These are phyloP conservation scores for Merodon equestris DNA, from an alignment of 2,888 invertebrate species.

Conservation along the genomic window DNA sequence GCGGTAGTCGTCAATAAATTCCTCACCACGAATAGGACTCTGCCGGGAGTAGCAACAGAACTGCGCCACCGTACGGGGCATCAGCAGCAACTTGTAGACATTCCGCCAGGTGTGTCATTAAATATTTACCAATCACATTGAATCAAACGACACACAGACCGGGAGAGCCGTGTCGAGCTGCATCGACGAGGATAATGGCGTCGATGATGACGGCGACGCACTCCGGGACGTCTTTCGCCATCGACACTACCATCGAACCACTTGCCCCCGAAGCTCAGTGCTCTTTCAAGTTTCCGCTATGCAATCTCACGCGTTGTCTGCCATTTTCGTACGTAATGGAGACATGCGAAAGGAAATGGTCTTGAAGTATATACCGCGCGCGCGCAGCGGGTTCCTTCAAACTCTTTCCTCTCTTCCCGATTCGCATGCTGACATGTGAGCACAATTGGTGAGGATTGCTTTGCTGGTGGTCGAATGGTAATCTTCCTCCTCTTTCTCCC, in stretches of 20 bases:
- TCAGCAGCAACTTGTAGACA: slow-evolving; percentile 22
- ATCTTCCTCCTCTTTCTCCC: background rate
- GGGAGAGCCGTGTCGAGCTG: no score
- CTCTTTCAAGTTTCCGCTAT: slow-evolving; percentile 50
- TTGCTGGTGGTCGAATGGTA: slow-evolving; percentile 36
- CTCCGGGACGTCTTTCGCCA: slow-evolving; percentile 26
- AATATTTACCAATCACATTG: slow-evolving; percentile 50
- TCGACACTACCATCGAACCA: no score
- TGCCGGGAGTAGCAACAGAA: background rate
- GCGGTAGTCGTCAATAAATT: slow-evolving; percentile 42
- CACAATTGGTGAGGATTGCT: slow-evolving; percentile 7
- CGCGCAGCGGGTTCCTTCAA: slow-evolving; percentile 6
- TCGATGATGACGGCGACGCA: slow-evolving; percentile 13
- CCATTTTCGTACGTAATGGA: slow-evolving; percentile 17
- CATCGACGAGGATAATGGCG: no score
- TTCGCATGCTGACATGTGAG: no score
- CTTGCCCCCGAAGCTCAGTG: no score
- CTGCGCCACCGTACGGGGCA: background rate
- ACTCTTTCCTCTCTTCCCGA: no score
- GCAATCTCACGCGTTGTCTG: no score
- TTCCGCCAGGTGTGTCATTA: slow-evolving; percentile 53
- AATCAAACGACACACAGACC: slow-evolving; percentile 32
- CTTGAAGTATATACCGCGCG: slow-evolving; percentile 27
- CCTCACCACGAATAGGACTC: slow-evolving; percentile 19
- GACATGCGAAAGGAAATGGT: slow-evolving; percentile 40